Evolutionary conservation across 2,797 vertebrate genomes (phyloP), one percentile per base, ranked within the genome.

Genomic region (Hypotaenidia okinawae): DNA sequence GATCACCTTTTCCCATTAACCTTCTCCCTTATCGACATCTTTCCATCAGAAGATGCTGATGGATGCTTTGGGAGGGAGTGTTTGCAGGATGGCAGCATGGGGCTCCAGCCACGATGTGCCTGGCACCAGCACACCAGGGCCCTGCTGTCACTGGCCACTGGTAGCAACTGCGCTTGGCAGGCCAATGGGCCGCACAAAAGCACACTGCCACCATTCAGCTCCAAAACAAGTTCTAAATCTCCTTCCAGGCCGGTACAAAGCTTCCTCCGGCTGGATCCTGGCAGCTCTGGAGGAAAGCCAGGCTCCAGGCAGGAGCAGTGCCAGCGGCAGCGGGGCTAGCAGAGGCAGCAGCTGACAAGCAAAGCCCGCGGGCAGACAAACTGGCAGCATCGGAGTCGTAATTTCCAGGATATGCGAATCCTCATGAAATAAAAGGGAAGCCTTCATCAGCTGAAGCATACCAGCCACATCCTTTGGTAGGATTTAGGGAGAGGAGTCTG

Each of bases 191-290:
- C 30, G 2, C 14, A 32, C 63, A 94, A 80, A 78, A 93, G 87
- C 93, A 95, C 16, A 74, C 95, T 96, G 96, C 89, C 1, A 0
- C 95, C 94, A 82, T 97, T 98, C 97, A 97, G 79, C 75, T 90
- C 88, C 87, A 90, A 95, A 97, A 96, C 27, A 52, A 94, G 94
- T 82, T 87, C 77, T 89, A 75, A 89, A 91, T 89, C 93, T 96
- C 94, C 91, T 92, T 92, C 80, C 89, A 95, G 92, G 77, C 61
- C 4, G 13, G 93, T 78, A 97, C 79, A 95, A 96, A 96, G 82
- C 96, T 96, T 96, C 87, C 80, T 95, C 87, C 28, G 27, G 81
- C 89, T 81, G 92, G 43, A 41, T 78, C 57, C 77, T 76, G 80
- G 94, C 72, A 64, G 84, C 68, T 89, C 92, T 91, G 79, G 91